phyloP scores from a whole-genome alignment of 2,888 invertebrate species.

The Synergus gifuensis region DNA sequence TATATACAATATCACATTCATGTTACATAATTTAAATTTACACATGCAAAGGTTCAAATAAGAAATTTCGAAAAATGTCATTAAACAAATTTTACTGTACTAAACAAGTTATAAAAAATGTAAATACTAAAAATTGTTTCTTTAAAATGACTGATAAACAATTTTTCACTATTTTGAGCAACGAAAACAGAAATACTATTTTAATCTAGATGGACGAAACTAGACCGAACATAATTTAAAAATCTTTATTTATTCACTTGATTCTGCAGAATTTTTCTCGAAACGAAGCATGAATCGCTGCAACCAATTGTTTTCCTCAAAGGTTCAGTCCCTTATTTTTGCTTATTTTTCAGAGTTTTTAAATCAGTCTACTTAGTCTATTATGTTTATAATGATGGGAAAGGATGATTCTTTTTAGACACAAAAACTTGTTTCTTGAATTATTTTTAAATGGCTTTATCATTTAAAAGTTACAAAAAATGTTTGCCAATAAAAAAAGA shows the following conservation, averaged over 20 bases:
- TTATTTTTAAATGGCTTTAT: neutral
- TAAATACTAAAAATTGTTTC: neutral
- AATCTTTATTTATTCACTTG: neutral
- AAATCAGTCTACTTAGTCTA: constrained; percentile 25
- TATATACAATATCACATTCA: constrained; percentile 13
- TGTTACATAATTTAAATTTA: constrained; percentile 9
- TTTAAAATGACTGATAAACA: neutral
- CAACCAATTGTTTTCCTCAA: constrained; percentile 9
- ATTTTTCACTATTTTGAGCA: neutral
- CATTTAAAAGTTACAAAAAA: too few species aligned
- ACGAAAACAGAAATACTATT: neutral
- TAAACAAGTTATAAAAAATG: neutral
- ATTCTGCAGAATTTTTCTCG: constrained; percentile 39
- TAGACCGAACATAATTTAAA: neutral
- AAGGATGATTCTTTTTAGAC: neutral
- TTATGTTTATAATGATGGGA: neutral
- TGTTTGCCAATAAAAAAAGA: neutral
- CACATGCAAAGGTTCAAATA: constrained; percentile 9
- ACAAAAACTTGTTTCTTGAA: neutral
- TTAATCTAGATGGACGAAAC: neutral
- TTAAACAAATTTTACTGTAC: neutral
- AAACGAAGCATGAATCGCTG: constrained; percentile 9
- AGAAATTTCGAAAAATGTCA: neutral
- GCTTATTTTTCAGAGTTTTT: constrained; percentile 20
- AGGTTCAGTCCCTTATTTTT: constrained; percentile 34